Conservation (phyloP, 2,888 invertebrate species). For the Volucella zonaria region DNA sequence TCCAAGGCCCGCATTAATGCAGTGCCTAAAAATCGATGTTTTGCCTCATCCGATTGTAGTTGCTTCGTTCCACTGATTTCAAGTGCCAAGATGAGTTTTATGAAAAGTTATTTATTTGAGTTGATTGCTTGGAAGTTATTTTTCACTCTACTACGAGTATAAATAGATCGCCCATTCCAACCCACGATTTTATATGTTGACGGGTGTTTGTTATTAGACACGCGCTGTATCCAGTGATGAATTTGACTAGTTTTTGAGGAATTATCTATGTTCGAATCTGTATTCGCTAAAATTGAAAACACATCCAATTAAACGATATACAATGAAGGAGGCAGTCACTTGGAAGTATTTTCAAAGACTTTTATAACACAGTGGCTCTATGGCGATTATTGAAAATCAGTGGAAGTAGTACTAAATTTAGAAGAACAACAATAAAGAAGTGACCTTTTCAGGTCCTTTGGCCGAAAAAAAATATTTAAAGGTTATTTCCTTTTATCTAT, state of each 20-base stretch:
- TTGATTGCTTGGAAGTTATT: slow-evolving; percentile 26
- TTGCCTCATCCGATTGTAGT: slow-evolving; percentile 27
- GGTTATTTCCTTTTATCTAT: background rate
- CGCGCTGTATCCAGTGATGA: slow-evolving; percentile 6
- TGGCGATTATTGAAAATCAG: background rate
- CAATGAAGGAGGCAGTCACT: slow-evolving; percentile 7
- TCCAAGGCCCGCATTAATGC: slow-evolving; percentile 47
- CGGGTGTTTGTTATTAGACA: slow-evolving; percentile 2
- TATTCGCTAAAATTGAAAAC: slow-evolving; percentile 4
- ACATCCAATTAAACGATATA: background rate
- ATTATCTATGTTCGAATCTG: background rate
- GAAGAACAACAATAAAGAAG: slow-evolving; percentile 22
- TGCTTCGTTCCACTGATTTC: slow-evolving; percentile 10
- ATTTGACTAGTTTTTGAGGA: slow-evolving; percentile 39
- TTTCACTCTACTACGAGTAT: background rate
- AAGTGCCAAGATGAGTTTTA: slow-evolving; percentile 22
- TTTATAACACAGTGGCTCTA: background rate
- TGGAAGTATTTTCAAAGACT: slow-evolving; percentile 7
- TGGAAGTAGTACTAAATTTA: slow-evolving; percentile 39
- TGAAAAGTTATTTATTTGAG: slow-evolving; percentile 31
- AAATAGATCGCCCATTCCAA: background rate
- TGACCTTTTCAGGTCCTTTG: slow-evolving; percentile 40
- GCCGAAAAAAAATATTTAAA: slow-evolving; percentile 25
- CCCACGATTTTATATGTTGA: too few species aligned
- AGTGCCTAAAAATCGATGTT: slow-evolving; percentile 51